These are phyloP conservation scores for Xylota segnis DNA, from an alignment of 2,888 invertebrate species.

Conservation along the genomic window DNA sequence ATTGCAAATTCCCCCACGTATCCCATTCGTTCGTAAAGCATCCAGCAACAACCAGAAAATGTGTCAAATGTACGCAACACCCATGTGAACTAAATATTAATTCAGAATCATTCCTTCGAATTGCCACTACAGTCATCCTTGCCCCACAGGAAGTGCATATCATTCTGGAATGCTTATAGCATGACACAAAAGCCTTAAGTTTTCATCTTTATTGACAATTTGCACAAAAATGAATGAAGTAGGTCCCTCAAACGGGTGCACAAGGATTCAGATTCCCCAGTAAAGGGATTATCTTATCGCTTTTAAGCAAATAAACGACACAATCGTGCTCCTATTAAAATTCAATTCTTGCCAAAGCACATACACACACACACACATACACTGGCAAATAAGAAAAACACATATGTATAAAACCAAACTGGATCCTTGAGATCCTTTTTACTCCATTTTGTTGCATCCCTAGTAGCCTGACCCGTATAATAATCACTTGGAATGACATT, in stretches of 20 bases:
- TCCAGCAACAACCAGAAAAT: conserved; percentile 43
- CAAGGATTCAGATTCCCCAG: neutral
- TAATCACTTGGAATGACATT: conserved; percentile 62
- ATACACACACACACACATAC: neutral
- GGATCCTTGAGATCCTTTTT: conserved; percentile 14
- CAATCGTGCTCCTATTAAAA: conserved; percentile 52
- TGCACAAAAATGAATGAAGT: conserved; percentile 22
- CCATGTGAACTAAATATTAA: conserved; percentile 46
- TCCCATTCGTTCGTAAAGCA: conserved; percentile 8
- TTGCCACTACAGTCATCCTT: neutral
- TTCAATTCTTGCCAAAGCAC: conserved; percentile 33
- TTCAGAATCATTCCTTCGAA: conserved; percentile 13
- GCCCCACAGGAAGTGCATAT: neutral
- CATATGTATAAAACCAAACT: conserved; percentile 6
- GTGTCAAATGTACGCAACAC: conserved; percentile 27
- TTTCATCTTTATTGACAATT: conserved; percentile 28
- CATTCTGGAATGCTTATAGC: neutral
- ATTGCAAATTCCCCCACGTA: conserved; percentile 45
- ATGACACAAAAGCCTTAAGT: conserved; percentile 7
- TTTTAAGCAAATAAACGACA: conserved; percentile 35
- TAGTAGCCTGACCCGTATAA: conserved; percentile 61
- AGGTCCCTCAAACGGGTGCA: neutral
- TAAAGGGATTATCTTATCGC: conserved; percentile 30
- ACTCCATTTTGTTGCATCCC: conserved; percentile 13
- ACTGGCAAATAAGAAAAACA: conserved; percentile 8